phyloP scores from a whole-genome alignment of 2,797 vertebrate genomes.

The Fringilla coelebs region DNA sequence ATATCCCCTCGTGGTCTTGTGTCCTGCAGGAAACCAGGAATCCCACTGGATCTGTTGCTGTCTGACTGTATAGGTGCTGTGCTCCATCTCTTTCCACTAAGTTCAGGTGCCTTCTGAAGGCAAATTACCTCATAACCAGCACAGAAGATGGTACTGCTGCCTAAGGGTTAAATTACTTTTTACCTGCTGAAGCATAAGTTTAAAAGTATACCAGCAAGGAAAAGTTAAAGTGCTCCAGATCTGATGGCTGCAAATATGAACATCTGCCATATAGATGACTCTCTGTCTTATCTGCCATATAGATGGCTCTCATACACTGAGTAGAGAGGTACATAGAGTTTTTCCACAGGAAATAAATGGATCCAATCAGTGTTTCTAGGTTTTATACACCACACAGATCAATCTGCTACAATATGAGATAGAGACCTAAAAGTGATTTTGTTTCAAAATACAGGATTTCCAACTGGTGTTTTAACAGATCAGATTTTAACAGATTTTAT shows the following conservation, averaged over 20 bases:
- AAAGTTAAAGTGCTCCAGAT: not conserved
- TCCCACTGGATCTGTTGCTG: not conserved
- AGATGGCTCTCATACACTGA: not conserved
- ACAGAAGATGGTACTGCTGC: not conserved
- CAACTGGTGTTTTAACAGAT: not conserved
- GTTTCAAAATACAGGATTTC: conserved; percentile 24
- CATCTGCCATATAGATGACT: not conserved
- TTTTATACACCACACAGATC: not conserved
- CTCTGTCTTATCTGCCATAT: not conserved
- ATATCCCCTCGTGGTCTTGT: not conserved
- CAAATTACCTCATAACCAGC: not conserved
- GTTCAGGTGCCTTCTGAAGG: not conserved
- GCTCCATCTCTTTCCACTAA: not conserved
- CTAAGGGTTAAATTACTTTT: not conserved
- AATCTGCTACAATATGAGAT: not conserved
- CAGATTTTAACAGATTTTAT: not conserved
- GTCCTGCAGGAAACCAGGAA: not conserved
- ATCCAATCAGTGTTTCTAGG: not conserved
- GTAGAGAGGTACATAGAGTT: not conserved
- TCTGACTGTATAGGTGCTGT: not conserved
- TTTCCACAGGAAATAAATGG: not conserved
- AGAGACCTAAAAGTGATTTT: not conserved
- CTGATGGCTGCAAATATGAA: not conserved
- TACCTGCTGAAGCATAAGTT: not conserved
- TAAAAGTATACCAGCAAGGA: not conserved